phyloP scores from a whole-genome alignment of 2,797 vertebrate genomes.

The Florisuga fusca region DNA sequence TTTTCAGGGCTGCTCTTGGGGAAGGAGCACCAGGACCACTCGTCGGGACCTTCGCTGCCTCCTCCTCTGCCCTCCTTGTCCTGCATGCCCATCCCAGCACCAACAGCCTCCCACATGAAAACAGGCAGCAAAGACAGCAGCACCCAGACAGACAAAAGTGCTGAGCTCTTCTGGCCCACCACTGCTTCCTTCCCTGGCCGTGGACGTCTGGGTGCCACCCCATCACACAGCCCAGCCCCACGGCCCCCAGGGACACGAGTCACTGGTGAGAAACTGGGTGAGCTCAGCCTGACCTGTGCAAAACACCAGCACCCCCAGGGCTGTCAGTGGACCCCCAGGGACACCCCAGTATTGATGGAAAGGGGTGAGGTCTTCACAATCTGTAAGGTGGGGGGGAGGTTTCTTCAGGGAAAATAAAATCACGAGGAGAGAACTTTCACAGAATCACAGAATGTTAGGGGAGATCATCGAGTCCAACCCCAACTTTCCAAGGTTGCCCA shows the following conservation, averaged over 20 bases:
- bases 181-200: slow-evolving; percentile 76
- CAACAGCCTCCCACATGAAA: slow-evolving; percentile 75
- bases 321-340: neutral
- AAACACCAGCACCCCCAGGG: neutral
- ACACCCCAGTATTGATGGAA: neutral
- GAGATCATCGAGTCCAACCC: too few relatives aligned
- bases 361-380: neutral
- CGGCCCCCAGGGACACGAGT: slow-evolving; percentile 59
- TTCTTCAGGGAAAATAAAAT: neutral
- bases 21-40: slow-evolving; percentile 77
- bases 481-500: neutral
- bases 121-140: slow-evolving; percentile 87
- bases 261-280: slow-evolving; percentile 72
- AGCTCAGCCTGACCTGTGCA: neutral
- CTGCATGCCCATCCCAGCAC: slow-evolving; percentile 10
- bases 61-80: slow-evolving; percentile 50
- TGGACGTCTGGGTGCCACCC: slow-evolving; percentile 71
- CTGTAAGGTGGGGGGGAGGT: neutral
- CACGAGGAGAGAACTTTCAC: neutral
- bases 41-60: slow-evolving; percentile 1
- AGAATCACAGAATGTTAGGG: too few relatives aligned
- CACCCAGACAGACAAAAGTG: slow-evolving; percentile 83
- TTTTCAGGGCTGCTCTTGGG: slow-evolving; percentile 79
- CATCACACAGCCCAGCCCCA: slow-evolving; percentile 71
- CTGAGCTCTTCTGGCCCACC: slow-evolving; percentile 82